phyloP scores from a whole-genome alignment of 2,113 vertebrate species.

The Galemys pyrenaicus region DNA sequence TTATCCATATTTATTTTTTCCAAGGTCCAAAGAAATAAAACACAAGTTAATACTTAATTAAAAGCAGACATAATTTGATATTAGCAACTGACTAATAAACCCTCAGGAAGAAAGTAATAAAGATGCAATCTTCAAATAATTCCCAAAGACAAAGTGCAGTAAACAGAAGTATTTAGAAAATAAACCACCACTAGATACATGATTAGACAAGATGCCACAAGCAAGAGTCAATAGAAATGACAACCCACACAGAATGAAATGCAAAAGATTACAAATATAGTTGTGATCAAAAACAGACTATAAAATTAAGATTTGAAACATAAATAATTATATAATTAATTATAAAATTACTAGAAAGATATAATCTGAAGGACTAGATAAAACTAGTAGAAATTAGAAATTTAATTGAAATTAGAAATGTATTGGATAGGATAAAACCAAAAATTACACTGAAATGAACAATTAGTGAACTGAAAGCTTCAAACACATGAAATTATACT shows the following conservation, averaged over 20 bases:
- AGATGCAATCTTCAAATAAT: conserved; percentile 3
- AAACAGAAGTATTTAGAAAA: background rate
- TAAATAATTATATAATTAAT: background rate
- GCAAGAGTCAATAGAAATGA: background rate
- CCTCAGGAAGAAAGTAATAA: background rate
- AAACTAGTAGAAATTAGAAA: conserved; percentile 39
- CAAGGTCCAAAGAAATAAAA: conserved; percentile 40
- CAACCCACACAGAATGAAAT: background rate
- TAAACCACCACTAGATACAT: background rate
- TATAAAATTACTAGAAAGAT: background rate
- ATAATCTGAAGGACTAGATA: background rate
- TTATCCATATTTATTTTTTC: background rate
- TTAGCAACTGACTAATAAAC: background rate
- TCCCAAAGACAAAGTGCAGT: background rate
- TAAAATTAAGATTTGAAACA: background rate
- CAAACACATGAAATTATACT: background rate
- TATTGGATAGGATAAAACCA: background rate
- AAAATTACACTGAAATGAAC: conserved; percentile 27
- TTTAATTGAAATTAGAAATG: conserved; percentile 5
- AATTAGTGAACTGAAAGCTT: background rate
- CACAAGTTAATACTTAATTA: background rate
- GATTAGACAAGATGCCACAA: background rate
- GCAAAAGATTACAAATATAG: background rate
- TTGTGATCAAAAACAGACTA: background rate
- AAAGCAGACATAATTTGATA: background rate